phyloP scores from a whole-genome alignment of 2,888 invertebrate genomes.

The Odontothrips loti region DNA sequence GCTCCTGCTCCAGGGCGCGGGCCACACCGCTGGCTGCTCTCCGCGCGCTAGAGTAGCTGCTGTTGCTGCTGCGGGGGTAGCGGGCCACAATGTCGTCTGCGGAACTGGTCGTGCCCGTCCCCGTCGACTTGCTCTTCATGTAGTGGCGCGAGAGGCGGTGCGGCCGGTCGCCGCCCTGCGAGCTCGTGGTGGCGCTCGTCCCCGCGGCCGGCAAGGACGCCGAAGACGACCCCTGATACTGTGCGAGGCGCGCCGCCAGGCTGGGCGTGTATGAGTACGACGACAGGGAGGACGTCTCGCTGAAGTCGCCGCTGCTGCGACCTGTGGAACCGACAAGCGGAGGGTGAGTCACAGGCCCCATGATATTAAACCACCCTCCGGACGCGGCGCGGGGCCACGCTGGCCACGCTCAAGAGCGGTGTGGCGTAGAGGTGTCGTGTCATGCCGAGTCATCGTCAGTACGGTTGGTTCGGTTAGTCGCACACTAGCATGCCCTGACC shows the following conservation, averaged over 20 bases:
- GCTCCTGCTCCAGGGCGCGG: conserved; percentile 15
- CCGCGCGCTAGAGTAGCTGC: conserved; percentile 10
- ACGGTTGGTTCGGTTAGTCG: conserved; percentile 12
- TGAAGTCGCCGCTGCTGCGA: conserved; percentile 10
- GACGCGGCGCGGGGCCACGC: not conserved
- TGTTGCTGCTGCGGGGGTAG: not conserved
- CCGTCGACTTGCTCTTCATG: conserved; percentile 22
- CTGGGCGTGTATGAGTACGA: conserved; percentile 44
- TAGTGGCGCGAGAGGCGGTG: not conserved
- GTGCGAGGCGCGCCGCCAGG: conserved; percentile 43
- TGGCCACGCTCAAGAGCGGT: not conserved
- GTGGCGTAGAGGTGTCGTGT: not conserved
- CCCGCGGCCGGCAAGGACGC: not conserved
- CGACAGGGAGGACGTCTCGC: conserved; percentile 7
- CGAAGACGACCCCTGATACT: not conserved
- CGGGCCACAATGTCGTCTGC: not conserved
- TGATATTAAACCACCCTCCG: no score
- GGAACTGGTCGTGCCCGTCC: not conserved
- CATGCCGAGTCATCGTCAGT: no score
- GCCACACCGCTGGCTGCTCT: not conserved
- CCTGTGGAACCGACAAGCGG: not conserved
- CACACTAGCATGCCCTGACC: conserved; percentile 4
- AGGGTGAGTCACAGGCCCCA: not conserved
- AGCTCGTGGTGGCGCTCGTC: not conserved
- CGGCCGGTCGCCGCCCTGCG: not conserved